Percentiles rank a stretch among this genome's conserved stretches.
Conservation (phyloP, 2,113 vertebrate genomes). For the Beaufortia kweichowensis region DNA sequence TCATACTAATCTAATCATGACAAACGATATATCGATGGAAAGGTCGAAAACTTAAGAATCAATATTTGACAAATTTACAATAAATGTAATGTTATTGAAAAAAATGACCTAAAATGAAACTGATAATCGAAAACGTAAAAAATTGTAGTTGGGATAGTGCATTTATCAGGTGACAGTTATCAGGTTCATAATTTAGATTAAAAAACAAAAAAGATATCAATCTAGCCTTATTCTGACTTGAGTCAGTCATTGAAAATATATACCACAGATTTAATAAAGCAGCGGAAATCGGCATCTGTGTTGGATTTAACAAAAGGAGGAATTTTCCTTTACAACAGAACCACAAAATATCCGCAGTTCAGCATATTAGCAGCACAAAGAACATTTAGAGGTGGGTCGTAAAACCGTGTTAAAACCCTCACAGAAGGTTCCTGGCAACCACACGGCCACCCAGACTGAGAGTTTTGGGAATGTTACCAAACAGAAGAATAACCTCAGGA, state of each 20-base stretch:
- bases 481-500: background rate
- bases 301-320: background rate
- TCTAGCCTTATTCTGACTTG: background rate
- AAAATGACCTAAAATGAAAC: too few species aligned
- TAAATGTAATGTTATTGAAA: too few species aligned
- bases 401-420: background rate
- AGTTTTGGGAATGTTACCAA: background rate
- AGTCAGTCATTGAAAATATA: background rate
- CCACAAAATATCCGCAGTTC: background rate
- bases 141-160: too few species aligned
- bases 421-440: constrained; percentile 16
- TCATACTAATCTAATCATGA: too few species aligned
- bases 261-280: background rate
- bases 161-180: too few species aligned
- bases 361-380: background rate
- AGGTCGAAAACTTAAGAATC: too few species aligned
- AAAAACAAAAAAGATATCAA: too few species aligned
- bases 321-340: background rate
- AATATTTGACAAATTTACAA: too few species aligned
- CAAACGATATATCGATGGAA: too few species aligned
- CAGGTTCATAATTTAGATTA: too few species aligned
- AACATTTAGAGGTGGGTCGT: background rate
- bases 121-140: too few species aligned
- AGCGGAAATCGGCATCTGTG: too few species aligned
- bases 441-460: background rate